Percentiles rank a stretch among this genome's conserved stretches.
phyloP scores from a whole-genome alignment of 1,140 invertebrate genomes.

The Ericerus pela region DNA sequence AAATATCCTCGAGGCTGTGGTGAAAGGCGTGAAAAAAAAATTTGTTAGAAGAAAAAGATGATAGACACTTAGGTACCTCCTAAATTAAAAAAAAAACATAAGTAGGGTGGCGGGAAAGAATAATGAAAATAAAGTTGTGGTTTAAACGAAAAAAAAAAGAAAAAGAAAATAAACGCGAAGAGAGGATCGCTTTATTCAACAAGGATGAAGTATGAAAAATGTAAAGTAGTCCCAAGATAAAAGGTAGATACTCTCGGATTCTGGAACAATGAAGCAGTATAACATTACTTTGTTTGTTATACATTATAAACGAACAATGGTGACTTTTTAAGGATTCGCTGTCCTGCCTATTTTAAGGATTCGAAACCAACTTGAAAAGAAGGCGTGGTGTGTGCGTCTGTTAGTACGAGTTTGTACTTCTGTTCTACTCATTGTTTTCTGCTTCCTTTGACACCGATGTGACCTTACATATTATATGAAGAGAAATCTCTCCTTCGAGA shows the following conservation, averaged over 20 bases:
- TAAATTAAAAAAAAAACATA: too few species aligned
- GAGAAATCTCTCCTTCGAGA: neutral
- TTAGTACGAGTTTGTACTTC: too few species aligned
- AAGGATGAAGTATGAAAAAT: constrained; percentile 10
- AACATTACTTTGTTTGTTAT: constrained; percentile 9
- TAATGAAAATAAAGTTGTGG: constrained; percentile 7
- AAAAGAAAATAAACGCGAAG: neutral
- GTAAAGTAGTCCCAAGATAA: constrained; percentile 1
- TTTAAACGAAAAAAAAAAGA: neutral
- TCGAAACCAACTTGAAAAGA: neutral
- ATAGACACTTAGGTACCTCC: too few species aligned
- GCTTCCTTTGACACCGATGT: too few species aligned
- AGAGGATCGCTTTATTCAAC: neutral
- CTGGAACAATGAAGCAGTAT: constrained; percentile 4
- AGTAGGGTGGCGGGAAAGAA: too few species aligned
- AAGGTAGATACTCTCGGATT: constrained; percentile 6
- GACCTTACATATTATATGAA: neutral
- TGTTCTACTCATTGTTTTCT: constrained; percentile 10
- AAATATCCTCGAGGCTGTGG: too few species aligned
- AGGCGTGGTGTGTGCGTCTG: too few species aligned
- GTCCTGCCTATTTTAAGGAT: constrained; percentile 1
- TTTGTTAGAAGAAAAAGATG: too few species aligned
- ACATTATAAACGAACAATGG: constrained; percentile 8
- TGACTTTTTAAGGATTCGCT: constrained; percentile 4
- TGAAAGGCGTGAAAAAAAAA: too few species aligned